Conservation (phyloP, 2,888 invertebrate genomes). For the Camponotus fellah region DNA sequence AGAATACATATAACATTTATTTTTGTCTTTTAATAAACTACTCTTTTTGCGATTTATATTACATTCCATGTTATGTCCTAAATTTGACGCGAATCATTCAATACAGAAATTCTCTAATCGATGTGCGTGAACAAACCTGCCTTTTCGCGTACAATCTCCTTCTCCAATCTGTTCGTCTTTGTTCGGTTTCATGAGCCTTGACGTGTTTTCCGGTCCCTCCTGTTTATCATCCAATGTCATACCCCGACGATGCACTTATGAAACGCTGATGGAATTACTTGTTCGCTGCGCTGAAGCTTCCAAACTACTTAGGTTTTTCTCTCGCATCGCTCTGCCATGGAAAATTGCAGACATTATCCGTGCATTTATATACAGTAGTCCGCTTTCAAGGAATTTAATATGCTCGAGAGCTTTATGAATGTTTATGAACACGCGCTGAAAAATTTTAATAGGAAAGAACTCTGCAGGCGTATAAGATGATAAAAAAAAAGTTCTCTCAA, state of each 20-base stretch:
- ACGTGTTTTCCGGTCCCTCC: constrained; percentile 11
- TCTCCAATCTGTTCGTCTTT: constrained; percentile 5
- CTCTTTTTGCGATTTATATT: neutral
- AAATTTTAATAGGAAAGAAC: constrained; percentile 20
- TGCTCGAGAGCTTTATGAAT: constrained; percentile 29
- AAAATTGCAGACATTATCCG: constrained; percentile 34
- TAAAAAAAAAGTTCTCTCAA: constrained; percentile 8
- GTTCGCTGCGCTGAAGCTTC: constrained; percentile 11
- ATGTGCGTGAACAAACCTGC: neutral
- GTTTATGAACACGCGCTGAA: constrained; percentile 25
- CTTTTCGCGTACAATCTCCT: neutral
- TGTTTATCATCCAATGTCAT: constrained; percentile 47
- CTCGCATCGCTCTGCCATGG: constrained; percentile 3
- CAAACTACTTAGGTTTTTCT: constrained; percentile 37
- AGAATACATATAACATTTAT: neutral
- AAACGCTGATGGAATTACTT: constrained; percentile 34
- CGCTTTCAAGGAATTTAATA: constrained; percentile 32
- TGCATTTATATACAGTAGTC: constrained; percentile 19
- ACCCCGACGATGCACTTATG: constrained; percentile 25
- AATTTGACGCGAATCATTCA: neutral
- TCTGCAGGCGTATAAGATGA: no score
- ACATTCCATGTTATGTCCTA: neutral
- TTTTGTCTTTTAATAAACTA: constrained; percentile 5
- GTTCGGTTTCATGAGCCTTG: constrained; percentile 32
- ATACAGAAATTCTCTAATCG: neutral